These are phyloP conservation scores for Epirrhoe tristata DNA, from an alignment of 2,888 invertebrate species.

Conservation along the genomic window DNA sequence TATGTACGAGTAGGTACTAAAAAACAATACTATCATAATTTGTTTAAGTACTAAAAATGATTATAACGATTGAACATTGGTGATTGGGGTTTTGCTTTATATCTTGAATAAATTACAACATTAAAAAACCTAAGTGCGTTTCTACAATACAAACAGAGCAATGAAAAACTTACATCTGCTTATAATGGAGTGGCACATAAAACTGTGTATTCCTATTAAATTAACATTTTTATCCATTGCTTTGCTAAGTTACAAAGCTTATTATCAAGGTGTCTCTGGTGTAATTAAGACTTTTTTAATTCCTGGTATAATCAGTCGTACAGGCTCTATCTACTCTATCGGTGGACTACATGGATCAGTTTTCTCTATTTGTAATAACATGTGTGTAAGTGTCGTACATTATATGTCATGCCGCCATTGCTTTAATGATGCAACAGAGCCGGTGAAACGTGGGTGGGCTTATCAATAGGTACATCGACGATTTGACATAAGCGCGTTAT, in stretches of 20 bases:
- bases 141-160: background rate
- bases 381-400: constrained; percentile 50
- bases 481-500: constrained; percentile 84
- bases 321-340: background rate
- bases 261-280: constrained; percentile 35
- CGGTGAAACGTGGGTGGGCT: constrained; percentile 79
- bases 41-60: too few species aligned
- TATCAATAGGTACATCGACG: constrained; percentile 78
- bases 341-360: constrained; percentile 11
- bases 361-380: constrained; percentile 59
- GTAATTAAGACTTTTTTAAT: constrained; percentile 42
- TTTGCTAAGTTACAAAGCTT: constrained; percentile 42
- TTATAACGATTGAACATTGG: too few species aligned
- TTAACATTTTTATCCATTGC: constrained; percentile 37
- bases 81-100: background rate
- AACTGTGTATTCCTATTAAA: constrained; percentile 27
- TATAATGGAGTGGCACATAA: constrained; percentile 23
- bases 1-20: too few species aligned
- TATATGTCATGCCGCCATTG: constrained; percentile 67
- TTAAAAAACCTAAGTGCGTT: background rate
- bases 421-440: constrained; percentile 70
- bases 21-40: too few species aligned
- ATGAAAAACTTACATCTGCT: background rate
- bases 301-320: constrained; percentile 6
- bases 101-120: background rate